Conservation (phyloP, 2,113 vertebrate genomes). For the Elgaria multicarinata region DNA sequence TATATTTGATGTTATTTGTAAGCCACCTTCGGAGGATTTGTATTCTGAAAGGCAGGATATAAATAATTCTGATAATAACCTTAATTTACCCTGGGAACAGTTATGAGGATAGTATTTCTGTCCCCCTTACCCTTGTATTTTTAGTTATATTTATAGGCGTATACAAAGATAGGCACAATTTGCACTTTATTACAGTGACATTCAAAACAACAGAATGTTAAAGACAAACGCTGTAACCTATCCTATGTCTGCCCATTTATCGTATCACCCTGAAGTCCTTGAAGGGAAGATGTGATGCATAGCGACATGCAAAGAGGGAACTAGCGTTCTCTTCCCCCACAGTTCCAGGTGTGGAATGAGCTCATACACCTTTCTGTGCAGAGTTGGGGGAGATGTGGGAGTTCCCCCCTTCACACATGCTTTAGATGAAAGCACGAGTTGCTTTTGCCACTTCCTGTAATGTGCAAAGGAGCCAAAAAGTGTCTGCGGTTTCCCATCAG, state of each 20-base stretch:
- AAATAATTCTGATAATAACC: not conserved
- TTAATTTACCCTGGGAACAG: not conserved
- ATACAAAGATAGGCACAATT: not conserved
- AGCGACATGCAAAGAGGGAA: not conserved
- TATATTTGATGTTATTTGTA: too few relatives aligned
- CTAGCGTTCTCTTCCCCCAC: not conserved
- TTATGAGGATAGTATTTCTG: not conserved
- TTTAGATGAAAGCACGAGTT: not conserved
- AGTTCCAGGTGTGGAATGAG: not conserved
- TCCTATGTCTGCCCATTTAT: not conserved
- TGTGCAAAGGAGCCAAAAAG: not conserved
- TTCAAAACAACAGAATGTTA: not conserved
- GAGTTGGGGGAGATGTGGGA: not conserved
- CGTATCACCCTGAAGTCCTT: not conserved
- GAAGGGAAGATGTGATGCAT: not conserved
- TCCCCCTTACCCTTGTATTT: not conserved
- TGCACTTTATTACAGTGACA: not conserved
- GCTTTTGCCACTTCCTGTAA: not conserved
- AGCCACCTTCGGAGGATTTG: too few relatives aligned
- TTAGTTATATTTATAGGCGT: not conserved
- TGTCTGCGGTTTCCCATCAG: fast-evolving
- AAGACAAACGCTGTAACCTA: not conserved
- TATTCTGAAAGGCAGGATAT: too few relatives aligned
- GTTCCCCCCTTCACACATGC: not conserved
- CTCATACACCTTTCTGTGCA: not conserved